Conservation (phyloP, 2,888 invertebrate genomes). For the Augiades crinisus region DNA sequence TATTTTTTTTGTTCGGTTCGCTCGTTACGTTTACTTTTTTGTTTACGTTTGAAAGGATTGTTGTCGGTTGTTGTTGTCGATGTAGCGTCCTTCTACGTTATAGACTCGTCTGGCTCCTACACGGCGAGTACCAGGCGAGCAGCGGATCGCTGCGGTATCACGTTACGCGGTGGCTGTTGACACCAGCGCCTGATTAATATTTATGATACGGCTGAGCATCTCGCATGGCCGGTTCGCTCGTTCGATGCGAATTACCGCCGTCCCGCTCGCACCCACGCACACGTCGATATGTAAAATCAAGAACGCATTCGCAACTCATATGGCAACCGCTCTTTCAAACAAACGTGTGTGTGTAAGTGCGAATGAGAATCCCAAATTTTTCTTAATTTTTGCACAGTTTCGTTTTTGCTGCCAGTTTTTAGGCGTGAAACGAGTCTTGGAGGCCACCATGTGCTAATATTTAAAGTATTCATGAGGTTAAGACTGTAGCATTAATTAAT, state of each 20-base stretch:
- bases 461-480: conserved; percentile 37
- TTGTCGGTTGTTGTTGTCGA: conserved; percentile 30
- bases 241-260: conserved; percentile 68
- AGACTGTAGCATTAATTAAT: conserved; percentile 25
- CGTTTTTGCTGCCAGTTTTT: conserved; percentile 52
- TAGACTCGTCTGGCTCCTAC: conserved; percentile 51
- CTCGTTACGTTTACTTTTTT: background rate
- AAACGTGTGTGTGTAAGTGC: conserved; percentile 72
- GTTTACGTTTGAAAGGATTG: conserved; percentile 3
- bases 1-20: background rate
- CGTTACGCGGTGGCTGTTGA: conserved; percentile 82
- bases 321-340: conserved; percentile 62
- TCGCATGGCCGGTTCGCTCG: conserved; percentile 78
- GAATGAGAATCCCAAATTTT: conserved; percentile 76
- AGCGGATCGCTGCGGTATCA: conserved; percentile 75
- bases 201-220: conserved; percentile 81
- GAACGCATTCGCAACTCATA: conserved; percentile 52
- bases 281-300: conserved; percentile 45
- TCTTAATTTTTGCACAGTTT: conserved; percentile 59
- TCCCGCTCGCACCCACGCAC: conserved; percentile 58
- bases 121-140: conserved; percentile 68
- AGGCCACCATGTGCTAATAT: conserved; percentile 37
- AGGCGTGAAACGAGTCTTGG: conserved; percentile 40
- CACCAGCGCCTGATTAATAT: conserved; percentile 82
- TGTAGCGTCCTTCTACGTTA: conserved; percentile 39